These are phyloP conservation scores for Nasonia oneida DNA, from an alignment of 2,888 invertebrate species.

Conservation along the genomic window DNA sequence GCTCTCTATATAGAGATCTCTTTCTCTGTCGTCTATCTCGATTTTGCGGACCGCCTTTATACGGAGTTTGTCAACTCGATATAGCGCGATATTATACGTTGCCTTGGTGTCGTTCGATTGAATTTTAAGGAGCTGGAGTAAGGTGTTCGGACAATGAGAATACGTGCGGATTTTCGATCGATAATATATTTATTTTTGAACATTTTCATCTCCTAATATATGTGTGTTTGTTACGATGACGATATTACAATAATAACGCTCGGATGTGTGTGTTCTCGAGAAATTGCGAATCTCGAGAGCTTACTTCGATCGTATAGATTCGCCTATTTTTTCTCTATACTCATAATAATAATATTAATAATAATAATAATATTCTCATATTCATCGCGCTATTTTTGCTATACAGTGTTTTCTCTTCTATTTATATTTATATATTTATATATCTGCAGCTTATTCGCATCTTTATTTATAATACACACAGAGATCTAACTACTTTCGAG, in stretches of 20 bases:
- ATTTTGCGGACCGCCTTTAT: not conserved
- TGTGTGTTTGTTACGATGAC: constrained; percentile 56
- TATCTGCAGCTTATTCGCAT: constrained; percentile 61
- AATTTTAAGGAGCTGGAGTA: not conserved
- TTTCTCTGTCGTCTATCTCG: not conserved
- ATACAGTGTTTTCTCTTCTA: constrained; percentile 68
- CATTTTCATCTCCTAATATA: constrained; percentile 60
- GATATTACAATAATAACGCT: constrained; percentile 61
- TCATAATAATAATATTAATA: constrained; percentile 69
- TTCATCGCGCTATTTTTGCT: constrained; percentile 68
- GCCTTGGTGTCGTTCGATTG: not conserved
- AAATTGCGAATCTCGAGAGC: constrained; percentile 41
- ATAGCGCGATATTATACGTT: not conserved
- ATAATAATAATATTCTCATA: constrained; percentile 60
- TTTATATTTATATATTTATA: constrained; percentile 56
- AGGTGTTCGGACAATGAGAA: not conserved
- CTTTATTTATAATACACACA: constrained; percentile 75
- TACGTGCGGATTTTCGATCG: constrained; percentile 39
- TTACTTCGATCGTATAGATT: constrained; percentile 44
- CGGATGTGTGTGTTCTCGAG: constrained; percentile 17
- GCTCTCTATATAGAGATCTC: not conserved
- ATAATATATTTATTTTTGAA: constrained; percentile 61
- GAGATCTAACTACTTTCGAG: constrained; percentile 70
- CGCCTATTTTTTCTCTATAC: constrained; percentile 58
- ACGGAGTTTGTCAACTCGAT: constrained; percentile 52